Base-by-base conservation (phyloP, 2,888 invertebrate genomes). In the Stenodema calcarata region DNA sequence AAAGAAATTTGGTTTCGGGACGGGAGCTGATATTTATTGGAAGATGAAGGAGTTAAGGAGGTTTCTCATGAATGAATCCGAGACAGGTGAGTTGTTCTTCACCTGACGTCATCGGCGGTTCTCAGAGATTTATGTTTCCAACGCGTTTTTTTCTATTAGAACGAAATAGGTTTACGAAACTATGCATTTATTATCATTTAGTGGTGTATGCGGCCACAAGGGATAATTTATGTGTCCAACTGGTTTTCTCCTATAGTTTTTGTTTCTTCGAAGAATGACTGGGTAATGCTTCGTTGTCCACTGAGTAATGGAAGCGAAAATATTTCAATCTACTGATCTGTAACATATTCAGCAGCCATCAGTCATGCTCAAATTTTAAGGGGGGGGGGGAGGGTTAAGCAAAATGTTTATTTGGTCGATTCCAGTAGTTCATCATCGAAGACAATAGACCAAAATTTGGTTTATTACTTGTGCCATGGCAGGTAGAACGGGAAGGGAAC, bases 21-120 rank as follows among this genome's bases (percentile, higher is more conserved):
- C 82, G 70, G 82, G 81, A 79, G 79, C 80, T 18, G 70, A 41
- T 69, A 82, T 69, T 62, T 80, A 80, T 82, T 69, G 70, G 82
- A 42, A 82, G 62, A 81, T 41, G 81, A n/a, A 69, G 30, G 11
- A 62, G 35, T n/a, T n/a, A n/a, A n/a, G n/a, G n/a, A n/a, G n/a
- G n/a, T 41, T 82, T 69, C 42, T 69, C 23, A 35, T 82, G 82
- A 82, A 82, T 82, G 82, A 62, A 35, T n/a, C 35, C n/a, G 30
- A 23, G 70, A 82, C 82, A 82, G 82, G 82, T 82, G 82, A 82
- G 47, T 69, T 41, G 35, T 69, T 35, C 54, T 30, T 42, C 54
- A 28, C n/a, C 62, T 69, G 62, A 69, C 82, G 82, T 82, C 82
- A 82, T 69, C 70, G 82, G 18, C 27, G 14, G 44, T 18, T 78